Base-by-base conservation (phyloP, 92 coral and sea anemone species). In the Siderastrea radians region DNA sequence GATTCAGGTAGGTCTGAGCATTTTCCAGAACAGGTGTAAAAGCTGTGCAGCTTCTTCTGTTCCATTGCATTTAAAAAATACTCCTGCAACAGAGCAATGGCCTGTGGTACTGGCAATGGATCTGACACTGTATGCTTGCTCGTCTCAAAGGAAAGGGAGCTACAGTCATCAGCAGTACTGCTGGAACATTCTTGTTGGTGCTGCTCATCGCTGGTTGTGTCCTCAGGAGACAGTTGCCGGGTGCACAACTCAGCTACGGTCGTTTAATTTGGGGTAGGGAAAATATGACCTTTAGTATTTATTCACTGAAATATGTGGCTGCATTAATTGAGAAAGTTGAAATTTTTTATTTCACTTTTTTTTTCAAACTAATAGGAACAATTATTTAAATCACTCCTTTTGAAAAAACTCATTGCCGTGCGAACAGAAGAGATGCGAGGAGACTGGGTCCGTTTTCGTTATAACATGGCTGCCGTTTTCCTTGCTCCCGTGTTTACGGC, bases 21-120 rank as follows among this genome's bases (percentile, higher is more conserved):
- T 67, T 68, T 81, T 16, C 85, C 85, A 46, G 51, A 52, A 69
- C 76, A 81, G 67, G 76, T 81, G 76, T 68, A 81, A 51, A 80
- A 68, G 85, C 77, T 81, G 44, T 81, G 66, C 14, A 68, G 8
- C 65, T 81, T 75, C 76, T 81, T 81, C 85, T 67, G 26, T 81
- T 81, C 85, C 85, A 81, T 81, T 13, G 85, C 75, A 81, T 51
- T 66, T 81, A 66, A 68, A 68, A 55, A 80, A 80, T 67, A 66
- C 63, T 51, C 65, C 51, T 68, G 65, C 19, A 81, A 65, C 84
- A 66, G 84, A 80, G 84, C 48, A 65, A 80, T 80, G 49, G 84
- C 84, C 17, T 51, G 63, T 80, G 84, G 84, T 49, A 51, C 12
- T 68, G 75, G 77, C 19, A 67, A 52, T 51, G 26, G 26, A 66